Base-by-base conservation (phyloP, 2,888 invertebrate species). In the Nycteola revayana region DNA sequence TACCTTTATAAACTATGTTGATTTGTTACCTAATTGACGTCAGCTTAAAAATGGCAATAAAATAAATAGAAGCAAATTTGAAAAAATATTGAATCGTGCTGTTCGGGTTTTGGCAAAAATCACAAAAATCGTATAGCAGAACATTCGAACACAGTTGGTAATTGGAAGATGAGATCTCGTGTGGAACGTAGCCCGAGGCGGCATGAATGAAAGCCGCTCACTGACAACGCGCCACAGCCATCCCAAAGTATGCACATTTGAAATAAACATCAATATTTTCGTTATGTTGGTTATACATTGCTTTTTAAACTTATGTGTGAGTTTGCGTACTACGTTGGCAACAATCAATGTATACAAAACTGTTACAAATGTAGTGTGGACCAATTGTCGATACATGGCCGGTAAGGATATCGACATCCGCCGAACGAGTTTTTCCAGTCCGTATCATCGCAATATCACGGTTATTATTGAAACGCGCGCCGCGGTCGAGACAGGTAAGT, bases 391-490 rank as follows among this genome's bases (percentile, higher is more conserved):
- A 60, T 64, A 64, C 61, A 66, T 70, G 67, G 67, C 72, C 75
- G 72, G 80, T 80, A 87, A 88, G 87, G 87, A 87, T 87, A 87
- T 86, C 84, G 86, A 84, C 85, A 85, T 83, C 81, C 76, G 72
- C 73, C 74, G 77, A 88, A 87, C 87, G 78, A 87, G 87, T 88
- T 87, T 88, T 87, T 87, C 87, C 86, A 87, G 87, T 88, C 77
- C 71, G 83, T 85, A 87, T 87, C 87, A 86, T 88, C 87, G 84
- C 86, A 80, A 85, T 88, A 88, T 87, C 86, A 87, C 82, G 86
- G 85, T 85, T 87, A 85, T 87, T 86, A 87, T 87, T 82, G 77
- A 87, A 85, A 79, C 83, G 76, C 75, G 79, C 78, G 72, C 75
- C 75, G 81, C 74, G 83, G 75, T 72, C 84, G 81, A 84, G 87